A percentile compares a stretch with the other conserved stretches of the same genome.
Conservation (phyloP, 2,113 vertebrate genomes). For the Coregonus clupeaformis region DNA sequence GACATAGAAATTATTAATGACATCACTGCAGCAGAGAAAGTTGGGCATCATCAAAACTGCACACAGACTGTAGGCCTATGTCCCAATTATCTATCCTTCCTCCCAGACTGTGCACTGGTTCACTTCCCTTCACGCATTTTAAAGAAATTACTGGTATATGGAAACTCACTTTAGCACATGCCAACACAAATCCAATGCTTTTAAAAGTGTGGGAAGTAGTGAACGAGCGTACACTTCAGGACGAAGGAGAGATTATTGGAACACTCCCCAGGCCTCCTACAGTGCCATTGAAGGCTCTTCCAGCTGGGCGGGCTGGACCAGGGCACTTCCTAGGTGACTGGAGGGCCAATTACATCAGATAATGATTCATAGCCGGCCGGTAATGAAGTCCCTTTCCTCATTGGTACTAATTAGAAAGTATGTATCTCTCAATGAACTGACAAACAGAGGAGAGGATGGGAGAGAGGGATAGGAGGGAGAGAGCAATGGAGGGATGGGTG, state of each 20-base stretch:
- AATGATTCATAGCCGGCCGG: constrained; percentile 69
- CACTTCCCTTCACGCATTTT: too few relatives aligned
- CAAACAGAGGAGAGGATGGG: constrained; percentile 24
- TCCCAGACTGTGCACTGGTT: too few relatives aligned
- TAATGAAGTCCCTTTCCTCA: constrained; percentile 75
- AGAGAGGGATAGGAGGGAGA: constrained; percentile 11
- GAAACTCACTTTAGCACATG: too few relatives aligned
- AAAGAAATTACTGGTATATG: too few relatives aligned
- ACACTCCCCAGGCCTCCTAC: constrained; percentile 26
- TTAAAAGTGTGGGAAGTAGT: background rate
- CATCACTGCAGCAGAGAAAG: constrained; percentile 11
- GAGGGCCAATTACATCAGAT: constrained; percentile 75
- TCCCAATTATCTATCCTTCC: too few relatives aligned
- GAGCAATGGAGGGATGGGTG: constrained; percentile 29
- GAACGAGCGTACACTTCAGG: background rate
- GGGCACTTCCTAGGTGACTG: constrained; percentile 75
- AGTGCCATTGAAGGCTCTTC: constrained; percentile 50
- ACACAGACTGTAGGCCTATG: background rate
- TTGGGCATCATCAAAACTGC: background rate
- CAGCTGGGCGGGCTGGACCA: constrained; percentile 63
- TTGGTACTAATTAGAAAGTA: constrained; percentile 72
- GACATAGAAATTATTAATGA: constrained; percentile 54
- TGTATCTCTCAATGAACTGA: constrained; percentile 38
- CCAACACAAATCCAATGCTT: too few relatives aligned
- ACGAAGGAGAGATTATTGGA: too few relatives aligned